Percentiles rank a stretch among this genome's conserved stretches.
These are phyloP conservation scores for Valencia hispanica DNA, from an alignment of 2,797 vertebrate species.

Conservation along the genomic window DNA sequence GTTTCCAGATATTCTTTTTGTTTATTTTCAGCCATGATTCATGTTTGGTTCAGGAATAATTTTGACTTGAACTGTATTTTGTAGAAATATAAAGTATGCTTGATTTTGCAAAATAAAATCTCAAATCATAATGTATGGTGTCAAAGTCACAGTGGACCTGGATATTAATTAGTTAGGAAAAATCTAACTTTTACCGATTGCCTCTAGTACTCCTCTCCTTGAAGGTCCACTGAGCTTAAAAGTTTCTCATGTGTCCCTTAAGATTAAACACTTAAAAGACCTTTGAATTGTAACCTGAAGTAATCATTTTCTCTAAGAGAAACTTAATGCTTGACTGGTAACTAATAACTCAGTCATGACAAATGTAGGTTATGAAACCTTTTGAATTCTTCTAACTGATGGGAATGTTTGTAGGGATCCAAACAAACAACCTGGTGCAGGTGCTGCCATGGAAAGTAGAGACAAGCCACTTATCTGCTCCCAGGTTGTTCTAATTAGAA, in stretches of 20 bases:
- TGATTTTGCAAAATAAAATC: not conserved
- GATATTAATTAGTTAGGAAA: not conserved
- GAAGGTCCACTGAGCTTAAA: not conserved
- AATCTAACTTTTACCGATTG: not conserved
- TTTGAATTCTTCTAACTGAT: constrained; percentile 1
- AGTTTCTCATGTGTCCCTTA: not conserved
- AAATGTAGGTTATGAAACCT: constrained; percentile 27
- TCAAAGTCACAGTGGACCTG: not conserved
- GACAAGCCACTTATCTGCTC: constrained; percentile 46
- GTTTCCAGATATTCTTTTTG: not conserved
- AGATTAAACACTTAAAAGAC: not conserved
- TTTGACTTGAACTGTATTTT: not conserved
- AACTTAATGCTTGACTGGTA: not conserved
- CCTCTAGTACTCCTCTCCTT: not conserved
- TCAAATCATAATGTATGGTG: not conserved
- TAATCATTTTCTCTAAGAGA: not conserved
- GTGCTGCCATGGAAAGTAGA: constrained; percentile 46
- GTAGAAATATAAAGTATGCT: not conserved
- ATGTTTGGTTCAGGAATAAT: not conserved
- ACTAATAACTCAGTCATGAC: constrained; percentile 4
- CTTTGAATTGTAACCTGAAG: not conserved
- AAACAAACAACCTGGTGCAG: constrained; percentile 28
- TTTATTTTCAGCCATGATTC: not conserved
- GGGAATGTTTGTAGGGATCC: constrained; percentile 6
- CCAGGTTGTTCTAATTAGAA: constrained; percentile 58